Base-by-base conservation (phyloP, 1,140 invertebrate genomes). In the Pteromalus puparum region DNA sequence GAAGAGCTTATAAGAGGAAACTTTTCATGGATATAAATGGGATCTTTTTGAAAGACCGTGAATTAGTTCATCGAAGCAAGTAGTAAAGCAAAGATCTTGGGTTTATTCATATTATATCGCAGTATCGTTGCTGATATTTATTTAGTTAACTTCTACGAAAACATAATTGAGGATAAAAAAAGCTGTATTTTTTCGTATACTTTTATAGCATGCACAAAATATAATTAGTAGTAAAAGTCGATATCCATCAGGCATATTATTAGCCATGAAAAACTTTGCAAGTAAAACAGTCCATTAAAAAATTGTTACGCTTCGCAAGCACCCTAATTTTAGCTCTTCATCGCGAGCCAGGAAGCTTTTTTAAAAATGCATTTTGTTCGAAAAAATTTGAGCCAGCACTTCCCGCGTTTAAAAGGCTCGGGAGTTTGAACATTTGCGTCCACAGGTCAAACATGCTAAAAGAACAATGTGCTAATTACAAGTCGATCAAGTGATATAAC, bases 11-110 rank as follows among this genome's bases (percentile, higher is more conserved):
- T 61, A 61, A 61, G 53, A 21, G 21, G 53, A 61, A 61, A 61
- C 53, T 61, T 61, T 61, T 61, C 53, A 61, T 61, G 53, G 53
- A 61, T n/a, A 61, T 61, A 61, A 61, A 61, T 61, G 53, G 53
- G 53, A 61, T n/a, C 53, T 61, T 61, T 61, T 61, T 61, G 53
- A 61, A 61, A 61, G 53, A 61, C 53, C 53, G 53, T 61, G 53
- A 61, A 61, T 61, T 21, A 61, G 53, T 61, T 61, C 53, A 61
- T 61, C 53, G 53, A 61, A 61, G 53, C 21, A 61, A 61, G 53
- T 7, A 21, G 18, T 61, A 5, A n/a, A 61, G 53, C 53, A 61
- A 61, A 61, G 18, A 21, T 61, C 21, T 61, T n/a, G 53, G 5
- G 21, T 21, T 61, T 61, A 61, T 61, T 61, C 53, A 61, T 61